Base-by-base conservation (phyloP, 2,888 invertebrate genomes). In the Aradus depressus region DNA sequence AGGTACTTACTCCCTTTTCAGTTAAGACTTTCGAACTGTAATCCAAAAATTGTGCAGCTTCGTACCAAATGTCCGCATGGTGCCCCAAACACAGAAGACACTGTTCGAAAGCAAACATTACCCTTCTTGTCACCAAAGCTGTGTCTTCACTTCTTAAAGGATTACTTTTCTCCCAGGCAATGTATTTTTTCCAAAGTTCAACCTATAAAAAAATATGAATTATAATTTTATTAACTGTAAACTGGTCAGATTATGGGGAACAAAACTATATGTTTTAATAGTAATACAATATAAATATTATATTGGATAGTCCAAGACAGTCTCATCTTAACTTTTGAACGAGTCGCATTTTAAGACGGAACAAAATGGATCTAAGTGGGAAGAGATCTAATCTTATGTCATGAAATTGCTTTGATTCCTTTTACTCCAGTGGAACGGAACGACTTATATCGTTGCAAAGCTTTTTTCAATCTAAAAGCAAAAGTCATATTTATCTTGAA, bases 1-100 rank as follows among this genome's bases (percentile, higher is more conserved):
- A 22, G 38, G 1, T 47, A 37, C 79, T 73, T 67, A 86, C 87
- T 68, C 95, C 96, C 70, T 95, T 96, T 68, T 97, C 97, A 43
- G 86, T 84, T 52, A 98, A 74, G 60, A 90, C 78, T 67, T 91
- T 91, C 28, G 93, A 88, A 57, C 93, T 92, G 65, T 91, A 84
- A 67, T 98, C 96, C 41, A 98, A 75, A 71, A 92, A 98, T 65
- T 92, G 86, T 0, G 97, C 95, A 0, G 97, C 96, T 70, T 98
- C 97, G 67, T 93, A 91, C 98, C 98, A 99, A 53, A 98, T 89
- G 59, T 98, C 97, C 0, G 97, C 93, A 68, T 97, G 95, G 70
- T 96, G 96, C 0, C 95, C 93, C 28, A 98, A 72, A 64, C 97
- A 97, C 38, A 99, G 71, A 42, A 99, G 71, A 61, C 96, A 92